Percentiles rank a stretch among this genome's conserved stretches.
Evolutionary conservation across 1,140 invertebrate species (phyloP).

Genomic region (Zaprionus kolodkinae): DNA sequence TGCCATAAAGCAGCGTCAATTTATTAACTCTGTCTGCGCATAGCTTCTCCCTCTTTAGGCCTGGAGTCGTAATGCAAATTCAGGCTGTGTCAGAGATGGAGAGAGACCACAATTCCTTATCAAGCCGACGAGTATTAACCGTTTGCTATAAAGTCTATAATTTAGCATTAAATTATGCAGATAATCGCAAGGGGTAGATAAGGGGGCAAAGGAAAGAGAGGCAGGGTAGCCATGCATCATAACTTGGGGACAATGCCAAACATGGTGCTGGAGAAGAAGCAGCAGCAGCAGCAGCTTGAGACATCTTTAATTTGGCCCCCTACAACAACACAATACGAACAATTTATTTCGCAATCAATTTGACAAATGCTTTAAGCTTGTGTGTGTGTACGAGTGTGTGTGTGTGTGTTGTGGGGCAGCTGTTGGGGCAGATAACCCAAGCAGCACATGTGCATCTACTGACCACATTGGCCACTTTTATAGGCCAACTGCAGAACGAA

Average conservation of each 20-base stretch:
- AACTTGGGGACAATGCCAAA: slow-evolving; percentile 52
- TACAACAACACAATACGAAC: slow-evolving; percentile 46
- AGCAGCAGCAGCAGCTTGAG: background rate
- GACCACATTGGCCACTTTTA: slow-evolving; percentile 7
- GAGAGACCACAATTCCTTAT: slow-evolving; percentile 16
- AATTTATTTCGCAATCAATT: slow-evolving; percentile 80
- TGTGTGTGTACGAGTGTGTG: background rate
- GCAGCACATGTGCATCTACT: slow-evolving; percentile 7
- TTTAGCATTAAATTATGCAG: slow-evolving; percentile 78
- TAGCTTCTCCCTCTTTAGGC: background rate
- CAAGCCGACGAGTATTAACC: slow-evolving; percentile 4
- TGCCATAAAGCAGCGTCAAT: background rate
- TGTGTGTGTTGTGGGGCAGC: slow-evolving; percentile 3
- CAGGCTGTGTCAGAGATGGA: background rate
- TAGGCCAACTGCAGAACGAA: slow-evolving; percentile 21
- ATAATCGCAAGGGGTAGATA: slow-evolving; percentile 45
- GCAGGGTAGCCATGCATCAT: slow-evolving; percentile 62
- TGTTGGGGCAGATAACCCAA: slow-evolving; percentile 22
- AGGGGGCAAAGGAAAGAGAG: background rate
- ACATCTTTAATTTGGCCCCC: slow-evolving; percentile 30
- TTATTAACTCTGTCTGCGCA: background rate
- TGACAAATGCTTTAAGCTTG: slow-evolving; percentile 72
- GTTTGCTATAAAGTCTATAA: slow-evolving; percentile 59
- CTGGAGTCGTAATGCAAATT: slow-evolving; percentile 2
- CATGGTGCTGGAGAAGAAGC: background rate